phyloP scores from a whole-genome alignment of 2,888 invertebrate species.

The Zaprionus lineosus region DNA sequence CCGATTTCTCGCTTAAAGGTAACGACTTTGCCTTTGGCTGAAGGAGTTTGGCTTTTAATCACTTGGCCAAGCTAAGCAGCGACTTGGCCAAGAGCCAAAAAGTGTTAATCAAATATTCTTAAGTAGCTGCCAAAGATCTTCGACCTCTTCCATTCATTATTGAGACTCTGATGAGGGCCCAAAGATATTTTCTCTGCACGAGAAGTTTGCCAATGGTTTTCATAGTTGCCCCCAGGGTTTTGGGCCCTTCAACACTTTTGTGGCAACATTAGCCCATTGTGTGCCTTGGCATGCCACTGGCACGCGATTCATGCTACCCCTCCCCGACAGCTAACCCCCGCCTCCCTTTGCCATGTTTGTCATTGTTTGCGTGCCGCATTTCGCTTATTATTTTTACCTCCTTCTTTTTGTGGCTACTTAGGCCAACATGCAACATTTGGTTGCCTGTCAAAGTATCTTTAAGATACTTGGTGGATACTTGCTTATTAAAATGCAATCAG shows the following conservation, averaged over 20 bases:
- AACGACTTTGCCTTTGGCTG: no score
- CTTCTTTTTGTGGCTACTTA: conserved; percentile 56
- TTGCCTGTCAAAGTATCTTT: conserved; percentile 32
- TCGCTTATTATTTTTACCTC: conserved; percentile 42
- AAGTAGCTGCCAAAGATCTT: no score
- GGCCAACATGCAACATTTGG: conserved; percentile 61
- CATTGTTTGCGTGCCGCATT: conserved; percentile 55
- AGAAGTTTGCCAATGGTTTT: conserved; percentile 15
- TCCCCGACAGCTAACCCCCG: conserved; percentile 16
- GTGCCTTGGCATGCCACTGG: conserved; percentile 55
- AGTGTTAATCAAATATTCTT: no score
- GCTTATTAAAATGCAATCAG: conserved; percentile 75
- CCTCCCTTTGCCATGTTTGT: conserved; percentile 20
- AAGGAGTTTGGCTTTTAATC: no score
- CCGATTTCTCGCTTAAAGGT: no score
- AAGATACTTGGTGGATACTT: conserved; percentile 39
- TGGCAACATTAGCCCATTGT: conserved; percentile 55
- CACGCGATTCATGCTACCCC: conserved; percentile 52
- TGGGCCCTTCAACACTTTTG: conserved; percentile 10
- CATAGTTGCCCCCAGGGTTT: neutral
- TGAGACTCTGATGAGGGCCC: no score
- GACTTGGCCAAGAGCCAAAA: no score
- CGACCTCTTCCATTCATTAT: no score
- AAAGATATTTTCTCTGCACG: no score
- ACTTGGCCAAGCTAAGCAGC: no score